Percentiles rank a stretch among this genome's conserved stretches.
phyloP scores from a whole-genome alignment of 2,797 vertebrate species.

The Lacerta agilis region DNA sequence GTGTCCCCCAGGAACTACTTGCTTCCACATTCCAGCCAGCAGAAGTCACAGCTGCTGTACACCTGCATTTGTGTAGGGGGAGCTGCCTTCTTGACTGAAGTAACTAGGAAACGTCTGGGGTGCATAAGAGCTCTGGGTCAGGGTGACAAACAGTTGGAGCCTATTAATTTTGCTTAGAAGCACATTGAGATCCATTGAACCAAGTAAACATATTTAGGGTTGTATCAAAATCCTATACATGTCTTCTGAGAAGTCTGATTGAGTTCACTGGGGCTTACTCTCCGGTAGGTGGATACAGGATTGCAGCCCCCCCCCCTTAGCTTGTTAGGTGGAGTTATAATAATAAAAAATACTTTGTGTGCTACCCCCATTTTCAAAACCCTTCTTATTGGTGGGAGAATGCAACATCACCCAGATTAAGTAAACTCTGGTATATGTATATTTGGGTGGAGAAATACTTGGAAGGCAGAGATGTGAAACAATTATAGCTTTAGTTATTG shows the following conservation, averaged over 20 bases:
- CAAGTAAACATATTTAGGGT: too few species aligned
- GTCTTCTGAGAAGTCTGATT: too few species aligned
- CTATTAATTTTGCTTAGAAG: too few species aligned
- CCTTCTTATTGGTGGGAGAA: conserved; percentile 51
- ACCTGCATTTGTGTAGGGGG: too few species aligned
- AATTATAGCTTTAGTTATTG: conserved; percentile 61
- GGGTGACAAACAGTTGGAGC: background rate
- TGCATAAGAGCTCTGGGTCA: background rate
- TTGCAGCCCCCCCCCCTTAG: background rate
- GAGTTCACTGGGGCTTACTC: too few species aligned
- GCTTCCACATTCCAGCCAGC: too few species aligned
- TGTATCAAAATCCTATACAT: too few species aligned
- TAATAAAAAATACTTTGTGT: conserved; percentile 12
- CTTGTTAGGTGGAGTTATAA: background rate
- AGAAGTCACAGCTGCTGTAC: too few species aligned
- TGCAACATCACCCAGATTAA: conserved; percentile 54
- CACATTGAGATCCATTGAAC: too few species aligned
- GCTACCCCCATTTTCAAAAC: conserved; percentile 24
- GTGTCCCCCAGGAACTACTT: too few species aligned
- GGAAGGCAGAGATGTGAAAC: conserved; percentile 64
- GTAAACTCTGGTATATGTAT: conserved; percentile 48
- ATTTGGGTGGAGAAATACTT: conserved; percentile 65
- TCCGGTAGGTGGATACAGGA: too few species aligned
- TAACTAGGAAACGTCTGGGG: background rate
- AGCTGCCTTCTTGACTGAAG: background rate